A percentile compares a stretch with the other conserved stretches of the same genome.
phyloP scores from a whole-genome alignment of 2,113 vertebrate genomes.

The Proterorhinus semilunaris region DNA sequence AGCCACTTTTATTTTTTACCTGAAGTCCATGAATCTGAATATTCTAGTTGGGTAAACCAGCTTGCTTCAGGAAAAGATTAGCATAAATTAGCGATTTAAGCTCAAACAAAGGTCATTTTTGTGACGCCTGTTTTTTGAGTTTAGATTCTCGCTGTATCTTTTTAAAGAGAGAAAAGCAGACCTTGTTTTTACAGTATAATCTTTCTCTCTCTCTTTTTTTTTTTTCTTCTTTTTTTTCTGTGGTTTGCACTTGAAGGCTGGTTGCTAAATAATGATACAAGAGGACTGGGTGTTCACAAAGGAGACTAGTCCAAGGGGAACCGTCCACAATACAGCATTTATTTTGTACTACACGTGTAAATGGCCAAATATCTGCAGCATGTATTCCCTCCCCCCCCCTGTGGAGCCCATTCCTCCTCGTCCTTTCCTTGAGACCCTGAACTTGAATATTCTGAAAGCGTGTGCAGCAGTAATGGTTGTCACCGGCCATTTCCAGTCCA shows the following conservation, averaged over 20 bases:
- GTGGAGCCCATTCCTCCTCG: background rate
- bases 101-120: too few relatives aligned
- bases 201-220: too few relatives aligned
- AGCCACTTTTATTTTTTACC: too few relatives aligned
- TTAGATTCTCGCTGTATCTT: background rate
- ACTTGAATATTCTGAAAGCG: background rate
- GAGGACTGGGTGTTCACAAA: background rate
- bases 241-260: background rate
- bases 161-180: background rate
- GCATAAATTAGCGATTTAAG: too few relatives aligned
- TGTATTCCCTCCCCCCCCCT: background rate
- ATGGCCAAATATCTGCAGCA: background rate
- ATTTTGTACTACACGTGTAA: background rate
- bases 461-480: background rate
- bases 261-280: conserved; percentile 2
- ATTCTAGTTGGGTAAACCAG: too few relatives aligned
- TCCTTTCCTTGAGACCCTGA: background rate
- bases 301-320: conserved; percentile 1
- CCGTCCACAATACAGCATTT: background rate
- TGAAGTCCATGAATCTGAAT: too few relatives aligned
- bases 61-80: too few relatives aligned
- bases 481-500: background rate
- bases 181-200: background rate
- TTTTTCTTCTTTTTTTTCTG: too few relatives aligned
- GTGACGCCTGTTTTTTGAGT: too few relatives aligned